Evolutionary conservation across 2,888 invertebrate species (phyloP).

Genomic region (Drosophila kanekoi): DNA sequence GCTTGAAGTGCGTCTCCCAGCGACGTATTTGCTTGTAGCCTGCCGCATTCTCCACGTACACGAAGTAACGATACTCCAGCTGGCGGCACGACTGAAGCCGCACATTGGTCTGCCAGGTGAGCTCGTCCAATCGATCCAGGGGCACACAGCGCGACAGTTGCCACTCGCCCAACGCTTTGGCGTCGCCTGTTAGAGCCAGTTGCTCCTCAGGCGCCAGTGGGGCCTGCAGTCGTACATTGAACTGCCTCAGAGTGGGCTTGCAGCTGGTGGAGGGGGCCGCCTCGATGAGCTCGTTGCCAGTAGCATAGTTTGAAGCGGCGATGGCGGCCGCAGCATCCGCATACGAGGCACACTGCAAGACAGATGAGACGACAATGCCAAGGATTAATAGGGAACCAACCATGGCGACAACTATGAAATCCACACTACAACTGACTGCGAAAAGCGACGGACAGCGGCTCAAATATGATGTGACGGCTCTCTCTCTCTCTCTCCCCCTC

Average conservation of each 20-base stretch:
- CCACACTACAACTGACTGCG: slow-evolving; percentile 52
- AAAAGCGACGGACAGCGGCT: slow-evolving; percentile 20
- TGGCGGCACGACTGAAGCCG: slow-evolving; percentile 87
- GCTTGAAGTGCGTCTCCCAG: slow-evolving; percentile 86
- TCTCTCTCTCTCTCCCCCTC: not conserved
- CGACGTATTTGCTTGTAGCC: slow-evolving; percentile 83
- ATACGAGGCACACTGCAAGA: slow-evolving; percentile 76
- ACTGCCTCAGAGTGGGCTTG: slow-evolving; percentile 65
- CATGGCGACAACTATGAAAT: slow-evolving; percentile 50
- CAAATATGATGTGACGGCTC: slow-evolving; percentile 47
- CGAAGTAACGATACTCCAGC: slow-evolving; percentile 81
- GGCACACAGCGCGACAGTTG: slow-evolving; percentile 87
- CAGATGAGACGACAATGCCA: slow-evolving; percentile 42
- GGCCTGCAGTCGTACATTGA: slow-evolving; percentile 83
- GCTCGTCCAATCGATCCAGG: slow-evolving; percentile 67
- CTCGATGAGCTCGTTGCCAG: slow-evolving; percentile 60
- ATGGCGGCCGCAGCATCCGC: slow-evolving; percentile 58
- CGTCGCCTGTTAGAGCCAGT: slow-evolving; percentile 90
- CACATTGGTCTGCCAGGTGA: slow-evolving; percentile 88
- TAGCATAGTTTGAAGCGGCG: slow-evolving; percentile 44
- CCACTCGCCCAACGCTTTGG: slow-evolving; percentile 90
- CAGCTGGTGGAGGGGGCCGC: slow-evolving; percentile 42
- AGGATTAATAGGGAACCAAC: slow-evolving; percentile 53
- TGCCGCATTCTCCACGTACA: slow-evolving; percentile 76
- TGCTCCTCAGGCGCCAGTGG: slow-evolving; percentile 87